Evolutionary conservation across 2,888 invertebrate genomes (phyloP), one percentile per base, ranked within the genome.

Genomic region (Rugalucina vietnamica): DNA sequence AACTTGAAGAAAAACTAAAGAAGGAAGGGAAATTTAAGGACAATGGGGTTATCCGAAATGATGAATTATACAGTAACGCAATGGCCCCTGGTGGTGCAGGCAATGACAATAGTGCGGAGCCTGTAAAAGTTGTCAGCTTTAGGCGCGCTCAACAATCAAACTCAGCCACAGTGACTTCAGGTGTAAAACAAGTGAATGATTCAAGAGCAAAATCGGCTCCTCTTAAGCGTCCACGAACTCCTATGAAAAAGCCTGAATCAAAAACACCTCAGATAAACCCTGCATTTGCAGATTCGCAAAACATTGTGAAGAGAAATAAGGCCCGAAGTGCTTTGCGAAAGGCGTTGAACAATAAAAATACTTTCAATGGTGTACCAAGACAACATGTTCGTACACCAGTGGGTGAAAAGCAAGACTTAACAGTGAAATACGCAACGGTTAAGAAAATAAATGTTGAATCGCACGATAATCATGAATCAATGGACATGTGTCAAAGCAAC

Each of bases 391-490:
- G 69, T 74, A 70, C 82, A 36, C 60, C 78, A 60, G 78, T 77
- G 65, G 74, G 71, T 79, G 39, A 86, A 82, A 81, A 80, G 57
- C 73, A 88, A 83, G 84, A 88, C 39, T n/a, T 89, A n/a, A 70
- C 89, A 57, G 76, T 90, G 1, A 90, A 90, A 83, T 89, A 89
- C 81, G 90, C 90, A 39, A 90, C 86, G 50, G 87, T 90, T 12
- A 84, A 81, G 65, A 90, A 88, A 76, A 82, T 90, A 37, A 82
- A 82, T 60, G 84, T 82, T 65, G 79, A 69, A 37, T 34, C n/a
- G 21, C 50, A 54, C 18, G 37, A 43, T 0, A 27, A 36, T 0
- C 4, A 36, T 29, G 29, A n/a, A 12, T 18, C 27, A 21, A 71
- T 65, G 14, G 77, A 83, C 18, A 43, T 80, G 18, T 60, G 57